Evolutionary conservation across 2,888 invertebrate genomes (phyloP).

Genomic region (Noctua fimbriata): DNA sequence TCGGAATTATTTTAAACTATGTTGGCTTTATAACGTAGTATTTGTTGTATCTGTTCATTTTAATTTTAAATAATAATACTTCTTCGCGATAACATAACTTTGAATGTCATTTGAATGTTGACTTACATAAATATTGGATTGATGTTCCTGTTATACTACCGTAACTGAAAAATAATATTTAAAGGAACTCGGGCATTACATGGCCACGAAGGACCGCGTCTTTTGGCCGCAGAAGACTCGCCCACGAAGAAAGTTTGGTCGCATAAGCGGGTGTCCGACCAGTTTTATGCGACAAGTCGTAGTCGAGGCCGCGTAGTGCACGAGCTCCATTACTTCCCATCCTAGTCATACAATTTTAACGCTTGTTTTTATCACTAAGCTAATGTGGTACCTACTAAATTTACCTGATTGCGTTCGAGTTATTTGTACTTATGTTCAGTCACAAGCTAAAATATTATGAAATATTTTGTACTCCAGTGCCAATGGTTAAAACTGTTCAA

Average conservation of each 20-base stretch:
- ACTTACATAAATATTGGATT: conserved; percentile 4
- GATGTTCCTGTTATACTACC: not conserved
- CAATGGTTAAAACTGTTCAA: too few relatives aligned
- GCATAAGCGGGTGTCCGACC: not conserved
- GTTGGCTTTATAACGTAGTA: not conserved
- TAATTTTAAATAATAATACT: not conserved
- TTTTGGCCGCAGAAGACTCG: not conserved
- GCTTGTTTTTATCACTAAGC: not conserved
- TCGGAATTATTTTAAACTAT: not conserved
- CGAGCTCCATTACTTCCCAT: not conserved
- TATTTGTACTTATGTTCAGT: too few relatives aligned
- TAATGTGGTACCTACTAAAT: too few relatives aligned
- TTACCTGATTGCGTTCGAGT: too few relatives aligned
- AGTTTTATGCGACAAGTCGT: not conserved
- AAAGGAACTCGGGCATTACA: not conserved
- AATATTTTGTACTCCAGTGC: too few relatives aligned
- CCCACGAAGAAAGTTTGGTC: not conserved
- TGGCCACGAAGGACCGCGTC: not conserved
- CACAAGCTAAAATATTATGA: too few relatives aligned
- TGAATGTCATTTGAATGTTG: conserved; percentile 23
- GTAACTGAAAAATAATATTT: not conserved
- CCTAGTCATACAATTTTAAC: not conserved
- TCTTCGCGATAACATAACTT: conserved; percentile 7
- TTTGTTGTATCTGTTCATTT: not conserved
- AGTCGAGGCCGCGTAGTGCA: not conserved